A percentile compares a stretch with the other conserved stretches of the same genome.
phyloP scores from a whole-genome alignment of 2,888 invertebrate species.

The Philereme transversata region DNA sequence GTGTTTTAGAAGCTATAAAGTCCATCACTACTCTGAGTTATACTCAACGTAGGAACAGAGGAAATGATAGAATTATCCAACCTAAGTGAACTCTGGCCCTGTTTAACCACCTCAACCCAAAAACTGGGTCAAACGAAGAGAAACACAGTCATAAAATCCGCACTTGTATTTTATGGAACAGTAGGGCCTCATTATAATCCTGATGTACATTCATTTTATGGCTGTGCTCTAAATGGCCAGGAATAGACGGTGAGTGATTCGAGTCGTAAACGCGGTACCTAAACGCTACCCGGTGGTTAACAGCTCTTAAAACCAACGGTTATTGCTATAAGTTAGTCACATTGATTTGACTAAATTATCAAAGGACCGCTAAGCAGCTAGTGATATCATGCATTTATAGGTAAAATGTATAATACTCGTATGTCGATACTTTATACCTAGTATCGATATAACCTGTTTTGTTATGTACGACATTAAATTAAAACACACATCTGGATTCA shows the following conservation, averaged over 20 bases:
- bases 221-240: constrained; percentile 27
- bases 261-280: constrained; percentile 17
- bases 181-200: constrained; percentile 31
- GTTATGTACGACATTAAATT: too few relatives aligned
- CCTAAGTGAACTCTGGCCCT: too few relatives aligned
- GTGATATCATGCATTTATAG: neutral
- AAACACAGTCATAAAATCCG: constrained; percentile 15
- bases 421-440: too few relatives aligned
- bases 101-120: neutral
- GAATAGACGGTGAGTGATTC: constrained; percentile 22
- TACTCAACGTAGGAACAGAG: too few relatives aligned
- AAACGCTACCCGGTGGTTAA: constrained; percentile 6
- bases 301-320: constrained; percentile 7
- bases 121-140: neutral
- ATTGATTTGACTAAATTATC: constrained; percentile 3
- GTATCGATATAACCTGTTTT: too few relatives aligned
- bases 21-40: too few relatives aligned
- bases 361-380: neutral
- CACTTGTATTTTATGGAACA: constrained; percentile 32
- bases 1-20: too few relatives aligned
- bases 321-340: constrained; percentile 7
- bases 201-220: constrained; percentile 23
- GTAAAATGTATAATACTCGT: too few relatives aligned
- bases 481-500: too few relatives aligned
- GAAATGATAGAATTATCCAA: too few relatives aligned